A percentile compares a stretch with the other conserved stretches of the same genome.
phyloP scores from a whole-genome alignment of 2,113 vertebrate genomes.

The Pteruthius melanotis region DNA sequence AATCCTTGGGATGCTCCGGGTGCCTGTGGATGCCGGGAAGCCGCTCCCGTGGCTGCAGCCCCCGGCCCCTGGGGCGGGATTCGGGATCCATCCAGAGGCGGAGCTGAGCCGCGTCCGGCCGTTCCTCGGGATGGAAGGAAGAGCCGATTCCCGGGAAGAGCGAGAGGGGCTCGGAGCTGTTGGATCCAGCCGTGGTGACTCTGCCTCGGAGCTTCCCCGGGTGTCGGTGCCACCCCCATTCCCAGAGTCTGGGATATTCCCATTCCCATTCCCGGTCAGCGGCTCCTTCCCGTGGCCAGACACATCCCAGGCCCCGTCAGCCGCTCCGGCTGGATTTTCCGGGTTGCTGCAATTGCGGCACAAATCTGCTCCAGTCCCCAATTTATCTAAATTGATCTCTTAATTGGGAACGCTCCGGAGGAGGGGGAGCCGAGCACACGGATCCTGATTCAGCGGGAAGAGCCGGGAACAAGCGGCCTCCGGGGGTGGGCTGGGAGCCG shows the following conservation, averaged over 20 bases:
- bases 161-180: background rate
- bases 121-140: background rate
- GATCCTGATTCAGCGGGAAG: background rate
- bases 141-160: background rate
- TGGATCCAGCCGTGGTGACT: background rate
- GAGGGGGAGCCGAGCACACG: background rate
- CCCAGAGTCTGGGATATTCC: background rate
- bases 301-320: background rate
- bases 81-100: background rate
- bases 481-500: background rate
- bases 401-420: background rate
- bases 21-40: background rate
- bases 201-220: background rate
- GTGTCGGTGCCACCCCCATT: rapidly evolving
- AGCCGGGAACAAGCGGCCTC: background rate
- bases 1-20: background rate
- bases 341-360: background rate
- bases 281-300: background rate
- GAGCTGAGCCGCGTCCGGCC: background rate
- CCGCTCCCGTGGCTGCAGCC: background rate
- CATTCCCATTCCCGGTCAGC: background rate
- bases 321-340: background rate
- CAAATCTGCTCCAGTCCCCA: background rate
- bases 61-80: rapidly evolving
- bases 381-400: slow-evolving; percentile 37